Evolutionary conservation across 2,888 invertebrate genomes (phyloP), one percentile per base, ranked within the genome.

Genomic region (Notocelia uddmanniana): DNA sequence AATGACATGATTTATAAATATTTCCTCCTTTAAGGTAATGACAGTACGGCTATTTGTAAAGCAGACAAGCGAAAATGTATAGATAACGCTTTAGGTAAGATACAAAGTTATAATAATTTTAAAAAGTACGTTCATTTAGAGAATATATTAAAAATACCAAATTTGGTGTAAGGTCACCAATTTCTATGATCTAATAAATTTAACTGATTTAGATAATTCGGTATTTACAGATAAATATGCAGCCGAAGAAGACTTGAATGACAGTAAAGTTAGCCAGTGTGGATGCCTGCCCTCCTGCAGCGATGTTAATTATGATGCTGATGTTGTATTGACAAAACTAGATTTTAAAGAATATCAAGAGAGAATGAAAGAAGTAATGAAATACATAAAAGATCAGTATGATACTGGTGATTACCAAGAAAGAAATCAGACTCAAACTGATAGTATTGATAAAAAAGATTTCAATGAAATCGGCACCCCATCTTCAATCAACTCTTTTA

Each of bases 241-340:
- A 1, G 3, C 54, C 3, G 54, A 67, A 15, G 67, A 68, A 50
- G 60, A 62, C 2, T 34, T 55, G 13, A 34, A 11, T 34, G 54
- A 50, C 2, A n/a, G 34, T 19, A 9, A 15, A 1, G 23, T 50
- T 0, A 18, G 26, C 6, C 34, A 55, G 21, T 74, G 74, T 31
- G 23, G n/a, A 2, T 74, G 74, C 34, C 45, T 74, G 1, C 74
- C 70, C 0, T 59, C 71, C 0, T 74, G 74, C 45, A 31, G 34
- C n/a, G 55, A 45, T 31, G 50, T 74, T 15, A 58, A 74, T 10
- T 74, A 74, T 9, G 74, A 71, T 11, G 71, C 71, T 0, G 74
- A 74, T 5, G 13, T 74, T 1, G 45, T 74, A 9, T 41, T 66
- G 13, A 71, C 73, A 8, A 50, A 67, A 26, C 58, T 72, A 11